Evolutionary conservation across 2,113 vertebrate species (phyloP), one percentile per base, ranked within the genome.

Genomic region (Pterocles gutturalis): DNA sequence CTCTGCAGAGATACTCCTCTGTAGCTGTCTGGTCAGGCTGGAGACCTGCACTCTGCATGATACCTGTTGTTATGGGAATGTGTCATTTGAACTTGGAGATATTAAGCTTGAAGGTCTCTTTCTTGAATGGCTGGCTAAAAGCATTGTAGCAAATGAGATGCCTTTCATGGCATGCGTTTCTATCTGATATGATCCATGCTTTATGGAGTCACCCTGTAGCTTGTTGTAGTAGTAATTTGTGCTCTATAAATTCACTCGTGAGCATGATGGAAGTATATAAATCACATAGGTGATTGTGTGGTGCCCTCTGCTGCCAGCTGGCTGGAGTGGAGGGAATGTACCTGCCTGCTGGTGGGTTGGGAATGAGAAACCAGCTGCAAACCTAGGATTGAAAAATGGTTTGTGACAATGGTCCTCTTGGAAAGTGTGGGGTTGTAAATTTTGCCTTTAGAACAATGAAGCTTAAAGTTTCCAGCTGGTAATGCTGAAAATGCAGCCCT

Each of bases 201-300:
- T 95, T 91, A 66, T 92, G 79, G 87, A 94, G 93, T 93, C 81
- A 15, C 87, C 83, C 83, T 65, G 83, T 93, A 96, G 96, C 87
- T 95, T 87, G 91, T 89, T 92, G 66, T 87, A 93, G 92, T 80
- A 90, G 89, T 96, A 97, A 97, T 95, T 96, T 95, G 83, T 89
- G 95, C 89, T 95, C 92, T 83, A 51, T 97, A 95, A 95, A 96
- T 96, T 92, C 96, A 87, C 86, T 92, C 2, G 1, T 0, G 36
- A 90, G 31, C 75, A 9, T 87, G 92, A 97, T 94, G 87, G 89
- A 95, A 92, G 86, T 95, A 19, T 61, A 89, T 97, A 93, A 95
- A 97, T 97, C 95, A 97, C 90, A 97, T 95, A 41, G 87, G 53
- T 89, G 94, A 96, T 96, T 87, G 83, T 94, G 95, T 96, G 94